A percentile compares a stretch with the other conserved stretches of the same genome.
Evolutionary conservation across 2,888 invertebrate genomes (phyloP).

Genomic region (Selenia dentaria): DNA sequence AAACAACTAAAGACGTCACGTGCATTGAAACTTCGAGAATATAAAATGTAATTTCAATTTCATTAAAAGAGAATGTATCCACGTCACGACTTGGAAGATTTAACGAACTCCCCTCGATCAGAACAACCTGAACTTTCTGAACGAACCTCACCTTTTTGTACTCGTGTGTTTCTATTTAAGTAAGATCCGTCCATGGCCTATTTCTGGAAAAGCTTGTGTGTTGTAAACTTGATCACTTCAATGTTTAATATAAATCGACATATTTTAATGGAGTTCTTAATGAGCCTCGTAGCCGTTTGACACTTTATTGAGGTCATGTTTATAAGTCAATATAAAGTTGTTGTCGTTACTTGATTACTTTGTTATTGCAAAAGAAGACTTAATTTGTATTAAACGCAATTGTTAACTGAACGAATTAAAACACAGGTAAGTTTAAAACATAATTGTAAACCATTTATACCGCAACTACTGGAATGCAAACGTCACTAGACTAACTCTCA

Average conservation of each 20-base stretch:
- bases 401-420: constrained; percentile 72
- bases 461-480: constrained; percentile 8
- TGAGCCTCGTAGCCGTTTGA: too few relatives aligned
- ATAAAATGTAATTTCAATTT: too few relatives aligned
- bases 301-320: too few relatives aligned
- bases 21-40: too few relatives aligned
- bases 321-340: too few relatives aligned
- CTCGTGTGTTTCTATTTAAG: constrained; percentile 42
- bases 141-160: constrained; percentile 5
- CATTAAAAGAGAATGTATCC: too few relatives aligned
- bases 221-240: neutral
- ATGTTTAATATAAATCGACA: neutral
- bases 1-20: too few relatives aligned
- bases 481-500: constrained; percentile 33
- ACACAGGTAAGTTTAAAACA: constrained; percentile 59
- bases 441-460: constrained; percentile 44
- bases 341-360: too few relatives aligned
- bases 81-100: neutral
- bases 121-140: neutral
- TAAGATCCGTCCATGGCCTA: constrained; percentile 68
- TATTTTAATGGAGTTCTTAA: too few relatives aligned
- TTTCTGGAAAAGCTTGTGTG: constrained; percentile 28
- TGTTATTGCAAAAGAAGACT: constrained; percentile 5
- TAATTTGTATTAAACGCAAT: constrained; percentile 23
- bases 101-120: neutral